phyloP scores from a whole-genome alignment of 2,888 invertebrate genomes.

The Brachypalpus laphriformis region DNA sequence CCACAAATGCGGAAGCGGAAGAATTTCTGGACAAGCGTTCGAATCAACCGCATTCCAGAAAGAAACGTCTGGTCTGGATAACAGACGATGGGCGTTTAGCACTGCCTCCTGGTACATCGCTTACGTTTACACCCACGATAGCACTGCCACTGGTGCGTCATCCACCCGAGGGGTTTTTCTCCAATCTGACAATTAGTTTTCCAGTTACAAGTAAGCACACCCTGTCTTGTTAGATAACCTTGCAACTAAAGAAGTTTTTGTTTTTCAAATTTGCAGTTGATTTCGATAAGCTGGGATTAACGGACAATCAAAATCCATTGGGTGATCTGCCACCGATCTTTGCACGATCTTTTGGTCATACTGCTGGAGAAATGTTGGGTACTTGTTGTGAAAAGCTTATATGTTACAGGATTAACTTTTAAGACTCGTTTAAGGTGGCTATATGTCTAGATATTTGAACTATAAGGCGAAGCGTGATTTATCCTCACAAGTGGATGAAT shows the following conservation, averaged over 20 bases:
- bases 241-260: background rate
- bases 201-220: conserved; percentile 91
- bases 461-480: conserved; percentile 84
- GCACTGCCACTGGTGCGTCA: conserved; percentile 92
- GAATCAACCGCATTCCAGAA: conserved; percentile 86
- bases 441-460: conserved; percentile 88
- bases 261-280: conserved; percentile 85
- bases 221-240: background rate
- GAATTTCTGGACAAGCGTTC: conserved; percentile 75
- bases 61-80: conserved; percentile 93
- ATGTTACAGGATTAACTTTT: background rate
- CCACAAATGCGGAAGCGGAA: conserved; percentile 70
- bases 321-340: conserved; percentile 91
- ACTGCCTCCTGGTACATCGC: conserved; percentile 91
- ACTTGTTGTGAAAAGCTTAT: conserved; percentile 79
- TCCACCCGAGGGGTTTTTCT: conserved; percentile 93
- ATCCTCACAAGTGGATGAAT: conserved; percentile 78
- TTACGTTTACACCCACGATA: conserved; percentile 91
- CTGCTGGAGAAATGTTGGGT: conserved; percentile 86
- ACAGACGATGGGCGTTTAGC: conserved; percentile 93
- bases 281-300: conserved; percentile 92
- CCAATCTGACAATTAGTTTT: conserved; percentile 92
- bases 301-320: conserved; percentile 94
- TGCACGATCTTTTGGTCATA: conserved; percentile 89
- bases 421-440: conserved; percentile 84